A percentile compares a stretch with the other conserved stretches of the same genome.
phyloP scores from a whole-genome alignment of 2,888 invertebrate genomes.

The Agonum fuliginosum region DNA sequence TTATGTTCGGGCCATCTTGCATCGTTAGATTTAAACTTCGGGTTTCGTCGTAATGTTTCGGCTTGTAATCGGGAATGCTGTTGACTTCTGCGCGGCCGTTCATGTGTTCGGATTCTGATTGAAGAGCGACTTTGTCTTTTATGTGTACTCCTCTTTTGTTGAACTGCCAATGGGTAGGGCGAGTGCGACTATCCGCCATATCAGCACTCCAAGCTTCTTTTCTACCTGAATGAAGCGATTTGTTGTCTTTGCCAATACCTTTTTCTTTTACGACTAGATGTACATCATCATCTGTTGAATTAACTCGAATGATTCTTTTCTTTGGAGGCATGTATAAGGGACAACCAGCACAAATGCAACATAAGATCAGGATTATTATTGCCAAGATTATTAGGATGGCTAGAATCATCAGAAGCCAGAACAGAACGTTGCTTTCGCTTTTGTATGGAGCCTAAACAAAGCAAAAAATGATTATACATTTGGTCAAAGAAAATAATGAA shows the following conservation, averaged over 20 bases:
- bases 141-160: slow-evolving; percentile 79
- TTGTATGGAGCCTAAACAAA: slow-evolving; percentile 79
- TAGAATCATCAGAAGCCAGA: slow-evolving; percentile 86
- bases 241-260: slow-evolving; percentile 82
- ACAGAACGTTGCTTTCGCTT: slow-evolving; percentile 81
- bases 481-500: slow-evolving; percentile 59
- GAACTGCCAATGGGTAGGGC: slow-evolving; percentile 84
- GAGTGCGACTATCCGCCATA: slow-evolving; percentile 79
- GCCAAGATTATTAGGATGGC: slow-evolving; percentile 84
- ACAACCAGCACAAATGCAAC: slow-evolving; percentile 90
- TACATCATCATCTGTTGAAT: slow-evolving; percentile 84
- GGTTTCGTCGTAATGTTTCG: slow-evolving; percentile 53
- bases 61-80: slow-evolving; percentile 2
- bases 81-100: slow-evolving; percentile 49
- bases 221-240: slow-evolving; percentile 84
- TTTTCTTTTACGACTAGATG: slow-evolving; percentile 84
- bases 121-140: slow-evolving; percentile 74
- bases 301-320: slow-evolving; percentile 84
- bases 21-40: slow-evolving; percentile 46
- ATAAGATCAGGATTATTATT: slow-evolving; percentile 83
- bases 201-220: slow-evolving; percentile 93
- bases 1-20: slow-evolving; percentile 76
- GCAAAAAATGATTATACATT: background rate
- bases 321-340: slow-evolving; percentile 87
- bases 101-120: slow-evolving; percentile 61